phyloP scores from a whole-genome alignment of 1,140 invertebrate genomes.

The Marisa cornuarietis region DNA sequence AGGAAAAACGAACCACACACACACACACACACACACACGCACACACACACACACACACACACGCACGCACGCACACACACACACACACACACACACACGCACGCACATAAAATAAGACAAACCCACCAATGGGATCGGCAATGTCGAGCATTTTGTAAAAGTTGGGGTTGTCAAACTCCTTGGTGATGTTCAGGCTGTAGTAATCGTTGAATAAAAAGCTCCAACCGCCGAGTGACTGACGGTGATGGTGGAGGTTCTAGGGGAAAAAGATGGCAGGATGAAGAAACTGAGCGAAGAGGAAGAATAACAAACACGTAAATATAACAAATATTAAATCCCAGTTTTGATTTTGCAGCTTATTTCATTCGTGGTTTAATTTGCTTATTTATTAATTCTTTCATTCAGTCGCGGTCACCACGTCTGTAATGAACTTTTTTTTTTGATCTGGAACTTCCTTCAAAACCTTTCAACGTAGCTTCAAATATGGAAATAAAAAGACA shows the following conservation, averaged over 20 bases:
- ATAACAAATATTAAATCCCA: too few species aligned
- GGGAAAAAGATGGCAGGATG: neutral
- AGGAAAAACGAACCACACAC: neutral
- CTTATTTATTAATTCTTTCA: too few species aligned
- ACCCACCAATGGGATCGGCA: constrained; percentile 54
- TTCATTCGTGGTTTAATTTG: too few species aligned
- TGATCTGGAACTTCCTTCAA: too few species aligned
- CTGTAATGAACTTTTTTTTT: too few species aligned
- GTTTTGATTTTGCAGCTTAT: too few species aligned
- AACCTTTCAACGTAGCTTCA: too few species aligned
- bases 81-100: constrained; percentile 8
- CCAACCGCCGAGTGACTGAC: constrained; percentile 55
- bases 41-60: neutral
- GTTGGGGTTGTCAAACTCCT: constrained; percentile 44
- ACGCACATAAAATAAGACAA: neutral
- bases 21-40: neutral
- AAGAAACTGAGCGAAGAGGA: too few species aligned
- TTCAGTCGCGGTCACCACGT: too few species aligned
- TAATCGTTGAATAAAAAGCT: constrained; percentile 55
- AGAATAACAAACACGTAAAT: too few species aligned
- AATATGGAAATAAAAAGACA: too few species aligned
- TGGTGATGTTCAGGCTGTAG: constrained; percentile 46
- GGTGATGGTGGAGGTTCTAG: constrained; percentile 61
- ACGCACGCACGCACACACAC: neutral
- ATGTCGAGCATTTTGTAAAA: constrained; percentile 44